Evolutionary conservation across 2,113 vertebrate species (phyloP).

Genomic region (Plecturocebus donacophilus): DNA sequence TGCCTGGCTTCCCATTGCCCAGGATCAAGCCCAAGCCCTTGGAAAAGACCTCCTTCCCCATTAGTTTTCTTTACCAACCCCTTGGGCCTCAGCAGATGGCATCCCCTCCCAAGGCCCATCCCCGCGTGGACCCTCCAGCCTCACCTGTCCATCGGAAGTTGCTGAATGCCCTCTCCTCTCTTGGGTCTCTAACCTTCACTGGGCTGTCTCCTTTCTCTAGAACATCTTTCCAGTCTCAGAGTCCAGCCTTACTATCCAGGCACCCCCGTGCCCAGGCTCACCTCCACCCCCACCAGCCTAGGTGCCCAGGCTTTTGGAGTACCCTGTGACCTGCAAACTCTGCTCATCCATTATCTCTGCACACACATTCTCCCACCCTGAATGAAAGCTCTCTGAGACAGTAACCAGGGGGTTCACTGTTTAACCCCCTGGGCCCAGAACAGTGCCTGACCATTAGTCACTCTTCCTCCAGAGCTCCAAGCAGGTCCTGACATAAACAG

Average conservation of each 20-base stretch:
- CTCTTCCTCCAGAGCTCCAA: background rate
- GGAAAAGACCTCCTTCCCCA: background rate
- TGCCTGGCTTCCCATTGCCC: background rate
- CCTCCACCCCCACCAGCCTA: background rate
- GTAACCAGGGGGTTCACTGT: background rate
- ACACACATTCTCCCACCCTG: no score
- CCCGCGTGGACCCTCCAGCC: background rate
- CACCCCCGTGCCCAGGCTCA: no score
- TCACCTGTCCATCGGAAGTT: background rate
- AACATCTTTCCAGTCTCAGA: background rate
- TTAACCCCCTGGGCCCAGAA: background rate
- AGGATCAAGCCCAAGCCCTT: background rate
- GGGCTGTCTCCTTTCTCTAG: background rate
- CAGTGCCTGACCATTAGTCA: background rate
- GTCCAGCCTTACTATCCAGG: background rate
- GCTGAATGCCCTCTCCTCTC: background rate
- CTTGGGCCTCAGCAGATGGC: background rate
- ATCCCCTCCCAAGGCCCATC: no score
- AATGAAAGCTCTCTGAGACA: background rate
- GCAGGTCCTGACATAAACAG: background rate
- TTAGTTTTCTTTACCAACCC: background rate
- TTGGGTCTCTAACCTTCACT: background rate
- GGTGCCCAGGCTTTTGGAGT: background rate
- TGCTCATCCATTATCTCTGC: fast-evolving
- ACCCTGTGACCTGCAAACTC: background rate